A percentile compares a stretch with the other conserved stretches of the same genome.
Conservation (phyloP, 2,797 vertebrate genomes). For the Tauraco hartlaubi region DNA sequence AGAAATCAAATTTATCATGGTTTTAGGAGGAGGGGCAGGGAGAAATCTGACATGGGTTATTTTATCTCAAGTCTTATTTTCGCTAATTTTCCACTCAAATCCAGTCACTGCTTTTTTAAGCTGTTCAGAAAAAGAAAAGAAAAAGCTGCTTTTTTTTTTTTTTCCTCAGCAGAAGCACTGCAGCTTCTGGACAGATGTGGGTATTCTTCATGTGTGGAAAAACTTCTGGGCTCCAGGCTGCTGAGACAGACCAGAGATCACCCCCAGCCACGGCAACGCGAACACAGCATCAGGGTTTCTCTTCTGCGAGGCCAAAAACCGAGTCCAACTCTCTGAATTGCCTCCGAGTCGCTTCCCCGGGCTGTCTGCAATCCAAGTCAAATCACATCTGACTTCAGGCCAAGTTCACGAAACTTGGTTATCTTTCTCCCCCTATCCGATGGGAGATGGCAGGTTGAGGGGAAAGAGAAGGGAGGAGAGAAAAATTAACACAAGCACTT, state of each 20-base stretch:
- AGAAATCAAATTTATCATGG: background rate
- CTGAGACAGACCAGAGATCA: background rate
- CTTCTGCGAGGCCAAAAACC: background rate
- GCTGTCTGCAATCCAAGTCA: conserved; percentile 20
- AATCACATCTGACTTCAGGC: conserved; percentile 27
- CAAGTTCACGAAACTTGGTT: conserved; percentile 48
- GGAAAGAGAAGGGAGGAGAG: conserved; percentile 25
- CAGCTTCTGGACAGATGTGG: background rate
- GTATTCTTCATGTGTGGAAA: background rate
- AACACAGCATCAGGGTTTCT: background rate
- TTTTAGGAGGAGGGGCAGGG: background rate
- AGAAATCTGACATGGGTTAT: background rate
- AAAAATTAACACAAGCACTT: conserved; percentile 71
- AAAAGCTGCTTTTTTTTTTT: background rate
- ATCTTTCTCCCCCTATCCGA: background rate
- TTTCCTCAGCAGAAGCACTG: background rate
- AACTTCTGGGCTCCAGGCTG: background rate
- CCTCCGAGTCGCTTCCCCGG: background rate
- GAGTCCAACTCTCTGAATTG: background rate
- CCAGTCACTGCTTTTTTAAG: background rate
- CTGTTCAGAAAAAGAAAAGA: background rate
- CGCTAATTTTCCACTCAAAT: background rate
- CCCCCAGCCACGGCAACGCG: background rate
- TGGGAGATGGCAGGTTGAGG: conserved; percentile 40
- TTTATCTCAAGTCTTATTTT: background rate